These are phyloP conservation scores for Nemoura dubitans DNA, from an alignment of 2,888 invertebrate genomes.

Conservation along the genomic window DNA sequence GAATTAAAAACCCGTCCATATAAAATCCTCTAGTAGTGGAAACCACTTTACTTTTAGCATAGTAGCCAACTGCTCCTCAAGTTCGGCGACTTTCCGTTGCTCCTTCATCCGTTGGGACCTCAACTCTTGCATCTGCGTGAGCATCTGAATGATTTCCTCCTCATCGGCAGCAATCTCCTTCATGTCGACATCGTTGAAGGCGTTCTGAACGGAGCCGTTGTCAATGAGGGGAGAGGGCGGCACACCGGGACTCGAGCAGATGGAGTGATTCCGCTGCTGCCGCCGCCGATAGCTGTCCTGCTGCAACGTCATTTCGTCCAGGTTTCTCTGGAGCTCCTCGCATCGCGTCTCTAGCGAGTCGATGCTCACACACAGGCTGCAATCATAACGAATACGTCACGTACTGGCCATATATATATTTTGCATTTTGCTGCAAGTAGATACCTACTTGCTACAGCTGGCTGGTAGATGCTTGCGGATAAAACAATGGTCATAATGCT, in stretches of 20 bases:
- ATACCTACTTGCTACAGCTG: too few relatives aligned
- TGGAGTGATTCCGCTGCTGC: conserved; percentile 35
- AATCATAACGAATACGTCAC: conserved; percentile 41
- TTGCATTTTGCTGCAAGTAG: too few relatives aligned
- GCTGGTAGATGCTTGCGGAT: too few relatives aligned
- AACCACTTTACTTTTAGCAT: conserved; percentile 57
- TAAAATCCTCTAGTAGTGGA: background rate
- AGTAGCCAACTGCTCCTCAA: conserved; percentile 79
- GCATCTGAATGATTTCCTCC: conserved; percentile 61
- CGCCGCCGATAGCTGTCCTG: conserved; percentile 55
- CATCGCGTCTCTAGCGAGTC: conserved; percentile 83
- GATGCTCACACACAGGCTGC: conserved; percentile 76
- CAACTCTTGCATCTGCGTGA: conserved; percentile 76
- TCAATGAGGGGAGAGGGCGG: background rate
- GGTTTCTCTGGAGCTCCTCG: conserved; percentile 82
- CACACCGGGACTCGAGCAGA: conserved; percentile 36
- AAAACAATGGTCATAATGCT: too few relatives aligned
- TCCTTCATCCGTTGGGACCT: conserved; percentile 75
- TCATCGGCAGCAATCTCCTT: conserved; percentile 51
- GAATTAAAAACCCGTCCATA: too few relatives aligned
- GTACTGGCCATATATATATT: too few relatives aligned
- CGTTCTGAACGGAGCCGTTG: conserved; percentile 39
- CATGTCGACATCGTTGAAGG: conserved; percentile 50
- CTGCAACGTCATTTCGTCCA: conserved; percentile 77
- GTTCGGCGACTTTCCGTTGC: conserved; percentile 75